A percentile compares a stretch with the other conserved stretches of the same genome.
Evolutionary conservation across 2,113 vertebrate genomes (phyloP).

Genomic region (Mungos mungo): DNA sequence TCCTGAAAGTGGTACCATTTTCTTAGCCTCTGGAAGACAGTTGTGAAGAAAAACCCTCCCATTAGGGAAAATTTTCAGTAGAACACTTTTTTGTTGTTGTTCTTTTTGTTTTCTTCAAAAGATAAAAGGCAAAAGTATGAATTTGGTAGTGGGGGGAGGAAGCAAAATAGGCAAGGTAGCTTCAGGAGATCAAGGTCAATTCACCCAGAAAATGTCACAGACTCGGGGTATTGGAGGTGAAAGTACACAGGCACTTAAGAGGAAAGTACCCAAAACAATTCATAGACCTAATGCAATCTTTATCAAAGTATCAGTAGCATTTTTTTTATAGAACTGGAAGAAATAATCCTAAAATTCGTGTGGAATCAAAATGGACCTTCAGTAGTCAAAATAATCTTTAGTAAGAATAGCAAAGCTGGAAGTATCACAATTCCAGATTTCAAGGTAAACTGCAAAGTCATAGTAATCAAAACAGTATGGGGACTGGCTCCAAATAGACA

Average conservation of each 20-base stretch:
- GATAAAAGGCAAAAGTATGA: background rate
- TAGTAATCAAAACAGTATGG: background rate
- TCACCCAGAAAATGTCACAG: background rate
- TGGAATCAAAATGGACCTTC: background rate
- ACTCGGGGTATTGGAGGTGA: background rate
- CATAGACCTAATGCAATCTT: background rate
- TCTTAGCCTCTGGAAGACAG: background rate
- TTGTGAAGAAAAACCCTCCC: background rate
- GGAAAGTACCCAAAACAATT: background rate
- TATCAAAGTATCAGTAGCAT: background rate
- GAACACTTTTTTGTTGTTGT: background rate
- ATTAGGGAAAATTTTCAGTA: background rate
- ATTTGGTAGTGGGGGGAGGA: background rate
- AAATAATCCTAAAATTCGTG: background rate
- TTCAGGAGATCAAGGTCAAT: background rate
- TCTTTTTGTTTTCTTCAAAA: background rate
- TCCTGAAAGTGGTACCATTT: rapidly evolving
- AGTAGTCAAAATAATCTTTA: background rate
- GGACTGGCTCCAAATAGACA: background rate
- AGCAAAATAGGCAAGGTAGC: background rate
- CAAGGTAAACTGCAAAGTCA: background rate
- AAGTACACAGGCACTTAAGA: background rate
- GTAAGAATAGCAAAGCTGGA: background rate
- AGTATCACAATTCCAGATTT: background rate
- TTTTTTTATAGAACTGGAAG: background rate